Conservation (phyloP, 2,888 invertebrate species). For the Vesta saturnalis region DNA sequence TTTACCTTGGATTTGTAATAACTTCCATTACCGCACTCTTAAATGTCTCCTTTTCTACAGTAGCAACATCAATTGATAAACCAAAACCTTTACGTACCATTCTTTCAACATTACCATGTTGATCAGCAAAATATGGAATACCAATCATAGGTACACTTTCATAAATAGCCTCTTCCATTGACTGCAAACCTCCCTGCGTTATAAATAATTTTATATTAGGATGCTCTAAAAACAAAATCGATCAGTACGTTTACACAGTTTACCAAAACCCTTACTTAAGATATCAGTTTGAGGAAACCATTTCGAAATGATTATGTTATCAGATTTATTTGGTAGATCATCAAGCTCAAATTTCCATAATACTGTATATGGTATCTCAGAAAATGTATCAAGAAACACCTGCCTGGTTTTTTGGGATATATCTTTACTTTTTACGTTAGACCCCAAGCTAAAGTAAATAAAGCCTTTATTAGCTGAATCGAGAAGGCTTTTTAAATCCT, state of each 20-base stretch:
- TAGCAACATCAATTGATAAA: background rate
- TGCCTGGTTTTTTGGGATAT: conserved; percentile 51
- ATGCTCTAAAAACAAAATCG: conserved; percentile 47
- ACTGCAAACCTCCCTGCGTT: conserved; percentile 63
- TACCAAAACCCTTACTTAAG: conserved; percentile 47
- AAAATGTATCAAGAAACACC: conserved; percentile 55
- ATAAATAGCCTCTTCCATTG: conserved; percentile 61
- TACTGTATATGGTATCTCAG: conserved; percentile 58
- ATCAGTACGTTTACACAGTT: no score
- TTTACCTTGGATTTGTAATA: background rate
- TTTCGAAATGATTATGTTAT: conserved; percentile 58
- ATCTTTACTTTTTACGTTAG: conserved; percentile 56
- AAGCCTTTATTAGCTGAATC: conserved; percentile 56
- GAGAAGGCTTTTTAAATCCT: conserved; percentile 57
- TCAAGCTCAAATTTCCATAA: conserved; percentile 62
- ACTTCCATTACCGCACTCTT: background rate
- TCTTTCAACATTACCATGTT: conserved; percentile 54
- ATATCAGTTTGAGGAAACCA: conserved; percentile 61
- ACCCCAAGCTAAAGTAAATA: conserved; percentile 61
- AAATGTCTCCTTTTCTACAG: background rate
- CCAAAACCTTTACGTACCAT: background rate
- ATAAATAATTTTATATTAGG: conserved; percentile 63
- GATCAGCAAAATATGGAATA: conserved; percentile 61
- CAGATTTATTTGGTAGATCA: conserved; percentile 49
- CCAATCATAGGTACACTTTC: conserved; percentile 60